Evolutionary conservation across 2,797 vertebrate species (phyloP).

Genomic region (Buphagus erythrorhynchus): DNA sequence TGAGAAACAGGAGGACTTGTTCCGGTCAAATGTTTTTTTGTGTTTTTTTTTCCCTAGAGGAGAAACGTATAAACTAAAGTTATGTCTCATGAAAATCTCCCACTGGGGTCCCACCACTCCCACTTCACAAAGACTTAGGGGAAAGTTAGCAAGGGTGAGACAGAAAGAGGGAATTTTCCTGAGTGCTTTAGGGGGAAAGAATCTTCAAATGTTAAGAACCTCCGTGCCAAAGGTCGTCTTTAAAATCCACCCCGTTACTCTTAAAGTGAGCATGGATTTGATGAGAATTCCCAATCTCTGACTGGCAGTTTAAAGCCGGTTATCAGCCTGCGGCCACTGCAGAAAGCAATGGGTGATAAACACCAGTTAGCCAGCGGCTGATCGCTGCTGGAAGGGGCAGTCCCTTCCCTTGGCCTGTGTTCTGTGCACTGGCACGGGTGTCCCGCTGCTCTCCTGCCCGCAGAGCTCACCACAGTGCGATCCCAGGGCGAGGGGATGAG

Average conservation of each 20-base stretch:
- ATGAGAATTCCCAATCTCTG: background rate
- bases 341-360: background rate
- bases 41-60: background rate
- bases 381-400: background rate
- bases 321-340: background rate
- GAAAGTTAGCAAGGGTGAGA: background rate
- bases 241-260: background rate
- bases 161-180: background rate
- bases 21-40: background rate
- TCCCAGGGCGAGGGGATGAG: background rate
- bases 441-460: background rate
- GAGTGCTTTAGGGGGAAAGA: background rate
- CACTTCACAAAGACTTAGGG: background rate
- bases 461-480: rapidly evolving
- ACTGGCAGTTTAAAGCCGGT: background rate
- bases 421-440: rapidly evolving
- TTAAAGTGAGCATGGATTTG: background rate
- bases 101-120: rapidly evolving
- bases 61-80: background rate
- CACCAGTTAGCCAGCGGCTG: rapidly evolving
- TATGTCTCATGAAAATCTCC: background rate
- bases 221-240: background rate
- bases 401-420: rapidly evolving
- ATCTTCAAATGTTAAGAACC: background rate
- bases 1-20: background rate